phyloP scores from a whole-genome alignment of 1,140 invertebrate genomes.

The Temnothorax longispinosus region DNA sequence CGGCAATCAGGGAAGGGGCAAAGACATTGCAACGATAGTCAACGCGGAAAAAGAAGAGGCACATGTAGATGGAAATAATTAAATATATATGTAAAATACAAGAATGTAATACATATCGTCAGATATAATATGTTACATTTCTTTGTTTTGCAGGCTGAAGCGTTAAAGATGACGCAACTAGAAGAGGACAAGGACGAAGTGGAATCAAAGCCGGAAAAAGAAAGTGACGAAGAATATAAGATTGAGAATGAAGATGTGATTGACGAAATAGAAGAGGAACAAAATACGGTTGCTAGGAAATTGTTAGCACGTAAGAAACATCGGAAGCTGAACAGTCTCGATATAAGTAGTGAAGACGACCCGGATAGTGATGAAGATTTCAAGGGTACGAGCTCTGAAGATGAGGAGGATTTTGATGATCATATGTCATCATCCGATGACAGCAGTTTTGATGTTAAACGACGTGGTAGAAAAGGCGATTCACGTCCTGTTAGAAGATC shows the following conservation, averaged over 20 bases:
- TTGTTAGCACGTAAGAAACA: constrained; percentile 88
- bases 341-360: constrained; percentile 93
- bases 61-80: constrained; percentile 78
- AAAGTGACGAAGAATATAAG: constrained; percentile 83
- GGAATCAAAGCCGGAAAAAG: constrained; percentile 80
- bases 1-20: constrained; percentile 93
- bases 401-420: constrained; percentile 88
- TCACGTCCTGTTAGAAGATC: constrained; percentile 86
- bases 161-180: constrained; percentile 73
- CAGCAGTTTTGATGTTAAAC: constrained; percentile 85
- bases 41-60: constrained; percentile 92
- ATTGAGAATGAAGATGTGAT: constrained; percentile 86
- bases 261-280: constrained; percentile 81
- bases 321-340: constrained; percentile 92
- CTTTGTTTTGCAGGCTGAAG: constrained; percentile 69
- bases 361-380: constrained; percentile 95
- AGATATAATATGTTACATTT: neutral
- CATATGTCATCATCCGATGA: constrained; percentile 87
- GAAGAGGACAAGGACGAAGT: constrained; percentile 73
- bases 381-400: constrained; percentile 89
- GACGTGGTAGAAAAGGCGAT: constrained; percentile 81
- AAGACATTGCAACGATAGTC: constrained; percentile 95
- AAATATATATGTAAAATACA: constrained; percentile 20
- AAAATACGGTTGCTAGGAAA: constrained; percentile 76
- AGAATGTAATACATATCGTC: neutral